Base-by-base conservation (phyloP, 2,113 vertebrate genomes). In the Aepyceros melampus region DNA sequence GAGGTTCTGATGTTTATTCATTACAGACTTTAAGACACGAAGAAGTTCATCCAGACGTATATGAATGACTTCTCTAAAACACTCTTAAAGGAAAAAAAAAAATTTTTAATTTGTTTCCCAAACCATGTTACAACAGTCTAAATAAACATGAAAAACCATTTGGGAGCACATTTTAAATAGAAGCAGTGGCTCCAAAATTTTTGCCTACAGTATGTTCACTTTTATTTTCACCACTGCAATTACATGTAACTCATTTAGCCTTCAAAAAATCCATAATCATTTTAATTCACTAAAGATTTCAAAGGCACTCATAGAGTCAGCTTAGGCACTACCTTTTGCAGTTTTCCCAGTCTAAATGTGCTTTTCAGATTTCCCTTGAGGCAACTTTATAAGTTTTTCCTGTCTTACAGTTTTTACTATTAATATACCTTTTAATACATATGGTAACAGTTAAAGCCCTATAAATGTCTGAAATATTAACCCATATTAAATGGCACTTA, bases 31-130 rank as follows among this genome's bases (percentile, higher is more conserved):
- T 97, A 99, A 99, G 94, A 99, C 99, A 93, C 99, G 99, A 1
- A 99, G 99, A 94, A 99, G 98, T 96, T 99, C 99, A 7, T 99
- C 99, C 2, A 99, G 99, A 55, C 99, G 99, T 98, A 99, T 99
- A 0, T 99, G 99, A 53, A 99, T 99, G 10, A 99, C 98, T 40
- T 99, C 99, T 98, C 99, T 99, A 86, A 99, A 99, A 95, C 99
- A 99, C 89, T 99, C 99, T 98, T 99, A 98, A 36, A 40, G 23
- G 85, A 96, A 96, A 88, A 87, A 87, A 96, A 81, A 74, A 60
- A 0, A 8, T 25, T 62, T 91, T 64, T 25, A 78, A 86, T 81
- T 93, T 92, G 43, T 88, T 98, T 95, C 27, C 74, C 74, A 95
- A 93, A 56, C 36, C 76, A 91, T 90, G 47, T 94, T 92, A 55